phyloP scores from a whole-genome alignment of 2,113 vertebrate genomes.

The Ameiurus melas region DNA sequence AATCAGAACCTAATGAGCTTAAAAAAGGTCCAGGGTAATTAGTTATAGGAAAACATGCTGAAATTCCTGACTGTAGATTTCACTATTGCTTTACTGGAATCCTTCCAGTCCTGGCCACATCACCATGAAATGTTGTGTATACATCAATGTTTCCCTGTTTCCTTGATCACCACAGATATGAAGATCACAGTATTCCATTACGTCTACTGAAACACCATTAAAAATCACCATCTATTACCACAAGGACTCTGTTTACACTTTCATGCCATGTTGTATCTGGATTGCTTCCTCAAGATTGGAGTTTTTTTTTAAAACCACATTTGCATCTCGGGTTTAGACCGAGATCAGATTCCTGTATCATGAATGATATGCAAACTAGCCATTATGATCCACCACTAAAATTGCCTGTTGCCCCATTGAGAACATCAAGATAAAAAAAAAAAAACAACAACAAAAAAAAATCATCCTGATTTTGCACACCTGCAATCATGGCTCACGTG shows the following conservation, averaged over 20 bases:
- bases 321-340: background rate
- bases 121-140: background rate
- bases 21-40: background rate
- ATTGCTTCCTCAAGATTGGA: background rate
- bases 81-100: background rate
- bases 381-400: background rate
- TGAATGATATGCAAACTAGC: background rate
- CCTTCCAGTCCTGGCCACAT: background rate
- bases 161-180: background rate
- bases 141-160: background rate
- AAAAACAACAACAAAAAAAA: background rate
- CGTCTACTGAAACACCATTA: background rate
- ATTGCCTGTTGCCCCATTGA: background rate
- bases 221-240: background rate
- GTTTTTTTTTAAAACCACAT: background rate
- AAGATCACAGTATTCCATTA: background rate
- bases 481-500: background rate
- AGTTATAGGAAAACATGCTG: background rate
- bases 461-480: background rate
- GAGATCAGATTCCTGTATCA: background rate
- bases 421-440: background rate
- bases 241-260: background rate
- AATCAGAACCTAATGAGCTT: background rate
- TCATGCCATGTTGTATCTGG: background rate
- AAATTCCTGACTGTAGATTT: background rate